Evolutionary conservation across 2,113 vertebrate genomes (phyloP).

Genomic region (Dasyprocta punctata): DNA sequence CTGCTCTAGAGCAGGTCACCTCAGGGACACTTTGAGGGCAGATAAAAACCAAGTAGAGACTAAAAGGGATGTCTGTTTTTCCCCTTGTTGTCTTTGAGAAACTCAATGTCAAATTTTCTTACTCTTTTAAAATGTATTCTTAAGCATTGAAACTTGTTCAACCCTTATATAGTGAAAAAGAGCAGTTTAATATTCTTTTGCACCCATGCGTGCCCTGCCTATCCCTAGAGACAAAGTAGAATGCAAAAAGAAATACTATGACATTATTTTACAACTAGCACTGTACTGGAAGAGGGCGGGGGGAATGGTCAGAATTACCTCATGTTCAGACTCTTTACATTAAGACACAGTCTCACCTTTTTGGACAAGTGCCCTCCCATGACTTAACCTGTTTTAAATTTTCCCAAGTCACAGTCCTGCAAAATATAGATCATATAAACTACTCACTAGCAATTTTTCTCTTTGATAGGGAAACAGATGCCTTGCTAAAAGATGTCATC

Average conservation of each 20-base stretch:
- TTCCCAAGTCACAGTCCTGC: too few relatives aligned
- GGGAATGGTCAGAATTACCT: too few relatives aligned
- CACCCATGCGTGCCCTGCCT: background rate
- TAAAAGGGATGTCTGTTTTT: background rate
- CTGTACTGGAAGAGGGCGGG: background rate
- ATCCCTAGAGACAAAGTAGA: background rate
- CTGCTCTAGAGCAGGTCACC: too few relatives aligned
- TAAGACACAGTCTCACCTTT: too few relatives aligned
- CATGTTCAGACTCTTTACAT: too few relatives aligned
- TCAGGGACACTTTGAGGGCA: too few relatives aligned
- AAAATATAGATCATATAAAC: too few relatives aligned
- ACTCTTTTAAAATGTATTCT: background rate
- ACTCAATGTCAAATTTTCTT: background rate
- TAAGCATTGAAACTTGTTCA: background rate
- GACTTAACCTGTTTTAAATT: too few relatives aligned
- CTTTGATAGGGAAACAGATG: too few relatives aligned
- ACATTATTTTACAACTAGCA: background rate
- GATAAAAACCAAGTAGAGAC: background rate
- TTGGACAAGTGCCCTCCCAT: too few relatives aligned
- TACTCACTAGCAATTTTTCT: too few relatives aligned
- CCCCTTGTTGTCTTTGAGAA: background rate
- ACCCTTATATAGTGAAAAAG: background rate
- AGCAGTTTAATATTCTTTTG: background rate
- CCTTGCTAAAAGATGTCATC: too few relatives aligned
- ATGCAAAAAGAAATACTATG: background rate